phyloP scores from a whole-genome alignment of 2,113 vertebrate genomes.

The Rafetus swinhoei region DNA sequence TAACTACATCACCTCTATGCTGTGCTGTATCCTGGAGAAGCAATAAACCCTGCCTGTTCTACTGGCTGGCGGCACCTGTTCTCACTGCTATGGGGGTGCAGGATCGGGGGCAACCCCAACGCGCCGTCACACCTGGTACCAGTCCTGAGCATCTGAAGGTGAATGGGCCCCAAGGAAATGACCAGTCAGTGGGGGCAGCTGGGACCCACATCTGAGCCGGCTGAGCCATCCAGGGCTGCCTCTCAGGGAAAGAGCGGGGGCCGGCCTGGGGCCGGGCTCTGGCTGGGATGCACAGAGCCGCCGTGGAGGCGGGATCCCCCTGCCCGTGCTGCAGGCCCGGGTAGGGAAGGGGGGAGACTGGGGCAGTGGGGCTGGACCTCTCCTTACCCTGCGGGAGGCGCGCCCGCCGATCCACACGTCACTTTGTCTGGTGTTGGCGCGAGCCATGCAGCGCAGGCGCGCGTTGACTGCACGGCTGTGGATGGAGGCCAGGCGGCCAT shows the following conservation, averaged over 20 bases:
- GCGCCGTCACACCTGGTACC: too few relatives aligned
- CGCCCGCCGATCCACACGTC: not conserved
- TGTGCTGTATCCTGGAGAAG: too few relatives aligned
- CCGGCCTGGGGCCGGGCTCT: not conserved
- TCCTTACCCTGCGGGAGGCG: not conserved
- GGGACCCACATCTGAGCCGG: not conserved
- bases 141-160: not conserved
- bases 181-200: not conserved
- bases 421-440: fast-evolving
- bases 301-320: not conserved
- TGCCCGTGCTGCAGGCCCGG: not conserved
- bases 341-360: too few relatives aligned
- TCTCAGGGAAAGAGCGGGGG: fast-evolving
- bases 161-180: not conserved
- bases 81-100: too few relatives aligned
- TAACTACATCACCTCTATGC: too few relatives aligned
- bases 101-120: too few relatives aligned
- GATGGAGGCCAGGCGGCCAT: not conserved
- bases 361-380: not conserved
- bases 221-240: too few relatives aligned
- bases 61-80: too few relatives aligned
- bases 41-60: too few relatives aligned
- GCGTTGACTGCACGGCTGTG: not conserved
- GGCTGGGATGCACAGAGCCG: not conserved
- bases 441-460: not conserved